Base-by-base conservation (phyloP, 2,113 vertebrate species). In the Otocyon megalotis region DNA sequence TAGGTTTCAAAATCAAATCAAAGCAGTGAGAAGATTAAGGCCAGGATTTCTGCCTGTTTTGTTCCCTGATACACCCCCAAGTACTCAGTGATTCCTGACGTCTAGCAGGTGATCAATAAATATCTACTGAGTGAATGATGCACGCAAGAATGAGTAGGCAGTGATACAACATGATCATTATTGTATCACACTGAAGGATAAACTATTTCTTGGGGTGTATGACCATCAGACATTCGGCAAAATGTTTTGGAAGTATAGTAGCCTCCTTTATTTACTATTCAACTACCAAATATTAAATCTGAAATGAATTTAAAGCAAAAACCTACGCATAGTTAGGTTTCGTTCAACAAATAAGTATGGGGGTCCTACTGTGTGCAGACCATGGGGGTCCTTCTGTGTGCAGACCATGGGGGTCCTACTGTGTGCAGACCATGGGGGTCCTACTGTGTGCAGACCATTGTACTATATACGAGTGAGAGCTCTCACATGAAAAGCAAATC, bases 251-350 rank as follows among this genome's bases (percentile, higher is more conserved):
- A 82, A 58, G 28, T 65, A 3, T 20, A 69, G 28, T 54, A 56
- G 6, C 35, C n/a, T 56, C 58, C 35, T 54, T 88, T 54, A 13
- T 54, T 88, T 67, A 60, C 80, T 88, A 60, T 81, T 85, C 30
- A 60, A 65, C 35, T 89, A 67, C 24, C 83, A 96, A 72, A 71
- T 71, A 82, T 60, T 84, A 28, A 48, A 83, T 19, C 22, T 71
- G 74, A 82, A 96, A 81, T 89, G 22, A 85, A 81, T 89, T 76
- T 37, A 90, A 83, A 90, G 37, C n/a, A 60, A 88, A 17, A 15
- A 0, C 28, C 17, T 79, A 60, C 81, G 14, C 10, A 67, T 19
- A 82, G 8, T 74, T 65, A 20, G 81, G 43, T 63, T 86, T 4
- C 81, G 77, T 54, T 72, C 79, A 81, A 19, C 37, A 81, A 80